phyloP scores from a whole-genome alignment of 2,888 invertebrate species.

The Congeria kusceri region DNA sequence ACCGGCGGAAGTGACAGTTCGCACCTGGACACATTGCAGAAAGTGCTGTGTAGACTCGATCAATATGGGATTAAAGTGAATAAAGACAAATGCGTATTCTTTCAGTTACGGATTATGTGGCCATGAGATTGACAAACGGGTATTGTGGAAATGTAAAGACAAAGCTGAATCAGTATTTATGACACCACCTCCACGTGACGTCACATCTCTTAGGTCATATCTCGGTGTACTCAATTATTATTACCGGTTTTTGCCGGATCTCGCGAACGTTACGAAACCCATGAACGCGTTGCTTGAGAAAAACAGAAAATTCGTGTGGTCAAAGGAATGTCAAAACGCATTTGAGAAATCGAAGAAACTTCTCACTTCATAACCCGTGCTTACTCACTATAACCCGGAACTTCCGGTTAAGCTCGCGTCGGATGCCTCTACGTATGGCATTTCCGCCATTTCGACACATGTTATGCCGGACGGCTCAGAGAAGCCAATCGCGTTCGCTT shows the following conservation, averaged over 20 bases:
- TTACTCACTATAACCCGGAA: constrained; percentile 78
- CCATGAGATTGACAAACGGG: constrained; percentile 28
- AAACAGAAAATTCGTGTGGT: background rate
- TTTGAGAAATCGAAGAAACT: constrained; percentile 57
- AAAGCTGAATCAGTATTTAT: constrained; percentile 26
- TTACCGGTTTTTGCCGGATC: constrained; percentile 18
- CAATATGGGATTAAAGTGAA: constrained; percentile 19
- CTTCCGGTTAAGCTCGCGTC: constrained; percentile 78
- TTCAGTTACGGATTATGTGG: constrained; percentile 26
- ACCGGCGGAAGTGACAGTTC: constrained; percentile 20
- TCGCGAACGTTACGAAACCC: constrained; percentile 24
- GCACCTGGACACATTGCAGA: constrained; percentile 22
- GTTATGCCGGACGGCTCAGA: constrained; percentile 4
- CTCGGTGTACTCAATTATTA: constrained; percentile 32
- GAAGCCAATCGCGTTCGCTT: background rate
- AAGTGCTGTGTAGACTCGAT: too few relatives aligned
- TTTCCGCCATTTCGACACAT: background rate
- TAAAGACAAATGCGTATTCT: constrained; percentile 35
- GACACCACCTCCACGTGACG: constrained; percentile 16
- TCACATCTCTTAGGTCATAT: constrained; percentile 25
- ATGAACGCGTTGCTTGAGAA: constrained; percentile 26
- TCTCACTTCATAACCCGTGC: constrained; percentile 61
- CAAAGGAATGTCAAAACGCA: constrained; percentile 4
- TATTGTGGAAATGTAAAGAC: constrained; percentile 1
- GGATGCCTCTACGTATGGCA: constrained; percentile 82